phyloP scores from a whole-genome alignment of 2,797 vertebrate species.

The Neostethus bicornis region DNA sequence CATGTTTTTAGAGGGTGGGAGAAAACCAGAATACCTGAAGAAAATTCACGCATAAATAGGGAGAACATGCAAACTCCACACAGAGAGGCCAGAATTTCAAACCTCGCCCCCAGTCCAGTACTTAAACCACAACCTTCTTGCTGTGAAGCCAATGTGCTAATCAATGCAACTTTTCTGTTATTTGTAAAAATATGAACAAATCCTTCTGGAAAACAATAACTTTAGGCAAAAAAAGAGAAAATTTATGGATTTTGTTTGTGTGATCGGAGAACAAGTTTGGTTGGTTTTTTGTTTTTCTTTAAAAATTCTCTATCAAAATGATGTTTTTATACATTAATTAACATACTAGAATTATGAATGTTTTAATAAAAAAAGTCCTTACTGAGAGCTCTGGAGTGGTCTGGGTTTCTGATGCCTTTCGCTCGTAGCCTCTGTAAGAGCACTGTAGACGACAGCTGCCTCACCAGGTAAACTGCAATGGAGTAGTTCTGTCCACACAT shows the following conservation, averaged over 20 bases:
- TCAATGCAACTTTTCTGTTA: no score
- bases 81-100: no score
- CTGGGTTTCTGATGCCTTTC: constrained; percentile 98
- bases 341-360: background rate
- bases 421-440: constrained; percentile 94
- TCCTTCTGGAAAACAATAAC: background rate
- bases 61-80: no score
- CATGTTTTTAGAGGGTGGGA: no score
- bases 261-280: background rate
- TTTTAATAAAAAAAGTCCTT: constrained; percentile 53
- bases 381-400: constrained; percentile 98
- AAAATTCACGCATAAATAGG: no score
- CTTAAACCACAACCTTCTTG: no score
- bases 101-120: no score
- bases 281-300: background rate
- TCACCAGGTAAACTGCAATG: constrained; percentile 97
- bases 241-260: background rate
- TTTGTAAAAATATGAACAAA: background rate
- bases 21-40: no score
- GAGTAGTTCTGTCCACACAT: constrained; percentile 89
- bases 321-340: no score
- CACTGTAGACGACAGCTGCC: constrained; percentile 94
- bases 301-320: no score
- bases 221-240: background rate
- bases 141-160: no score